Percentiles rank a stretch among this genome's conserved stretches.
Conservation (phyloP, 2,797 vertebrate genomes). For the Melanogrammus aeglefinus region DNA sequence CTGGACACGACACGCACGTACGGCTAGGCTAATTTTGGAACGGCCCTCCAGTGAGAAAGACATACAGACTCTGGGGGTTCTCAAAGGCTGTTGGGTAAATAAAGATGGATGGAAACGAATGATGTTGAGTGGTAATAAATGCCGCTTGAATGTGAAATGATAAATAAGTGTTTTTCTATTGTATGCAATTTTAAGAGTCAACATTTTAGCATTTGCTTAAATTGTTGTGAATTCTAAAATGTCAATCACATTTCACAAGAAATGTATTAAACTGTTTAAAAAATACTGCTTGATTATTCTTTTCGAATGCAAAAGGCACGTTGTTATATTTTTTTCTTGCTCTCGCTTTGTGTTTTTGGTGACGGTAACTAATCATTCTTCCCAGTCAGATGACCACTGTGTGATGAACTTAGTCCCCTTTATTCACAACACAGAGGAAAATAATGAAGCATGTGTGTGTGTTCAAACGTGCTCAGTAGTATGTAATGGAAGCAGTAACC, state of each 20-base stretch:
- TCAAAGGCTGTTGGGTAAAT: not conserved
- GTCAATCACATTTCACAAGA: not conserved
- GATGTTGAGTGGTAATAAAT: not conserved
- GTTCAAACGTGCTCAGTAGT: too few relatives aligned
- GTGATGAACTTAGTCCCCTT: not conserved
- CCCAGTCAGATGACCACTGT: not conserved
- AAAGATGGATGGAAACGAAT: not conserved
- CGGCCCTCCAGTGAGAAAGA: constrained; percentile 38
- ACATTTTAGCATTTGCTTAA: not conserved
- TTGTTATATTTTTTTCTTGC: not conserved
- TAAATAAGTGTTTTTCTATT: not conserved
- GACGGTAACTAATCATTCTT: not conserved
- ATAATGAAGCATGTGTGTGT: not conserved
- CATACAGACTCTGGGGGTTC: not conserved
- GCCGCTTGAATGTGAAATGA: not conserved
- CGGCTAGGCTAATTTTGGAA: constrained; percentile 49
- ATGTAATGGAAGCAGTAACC: not conserved
- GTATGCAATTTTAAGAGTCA: too few relatives aligned
- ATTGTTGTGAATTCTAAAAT: not conserved
- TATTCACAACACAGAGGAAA: not conserved
- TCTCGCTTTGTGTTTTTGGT: not conserved
- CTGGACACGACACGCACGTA: constrained; percentile 56
- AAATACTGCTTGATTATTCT: not conserved
- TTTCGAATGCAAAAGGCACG: not conserved
- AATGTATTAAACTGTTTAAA: too few relatives aligned